Base-by-base conservation (phyloP, 2,797 vertebrate genomes). In the Sebastes hubbsi region DNA sequence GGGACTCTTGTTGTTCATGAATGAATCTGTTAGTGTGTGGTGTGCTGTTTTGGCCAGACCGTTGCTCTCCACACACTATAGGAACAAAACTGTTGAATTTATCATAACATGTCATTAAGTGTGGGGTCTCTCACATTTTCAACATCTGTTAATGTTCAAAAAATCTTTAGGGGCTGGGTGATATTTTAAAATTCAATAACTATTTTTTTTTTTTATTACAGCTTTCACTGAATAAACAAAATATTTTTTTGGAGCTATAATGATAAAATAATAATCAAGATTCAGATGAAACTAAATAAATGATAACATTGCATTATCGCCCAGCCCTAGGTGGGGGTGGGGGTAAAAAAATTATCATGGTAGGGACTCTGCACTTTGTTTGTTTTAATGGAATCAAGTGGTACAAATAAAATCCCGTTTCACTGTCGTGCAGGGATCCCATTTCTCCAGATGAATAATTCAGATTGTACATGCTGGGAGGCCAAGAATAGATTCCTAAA, bases 371-470 rank as follows among this genome's bases (percentile, higher is more conserved):
- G 54, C 27, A 30, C 76, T 89, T 89, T 93, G 89, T 92, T 94
- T 91, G 90, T 84, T 91, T 86, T 88, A 89, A 91, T 80, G 30
- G 87, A 90, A 91, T 90, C 83, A 88, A 90, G 86, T 78, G 80
- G 85, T 82, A 89, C 88, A 91, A 88, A 91, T 87, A 91, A 87
- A 92, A 88, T 89, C 75, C 79, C 66, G 77, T 86, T 88, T 87
- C 84, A 75, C 80, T 83, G 80, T 86, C 67, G 55, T 87, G 87
- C 87, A 82, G 74, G 78, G 91, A 93, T 92, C 89, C 83, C 84
- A 89, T 94, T 95, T 92, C 91, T 85, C 81, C 72, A 80, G 88
- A 94, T 95, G 86, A 95, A 95, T 94, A 92, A 94, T 95, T 92
- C 83, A 94, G 81, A 90, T 87, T 89, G 87, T 91, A 91, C 93